A percentile compares a stretch with the other conserved stretches of the same genome.
Conservation (phyloP, 2,113 vertebrate genomes). For the Anthoscopus minutus region DNA sequence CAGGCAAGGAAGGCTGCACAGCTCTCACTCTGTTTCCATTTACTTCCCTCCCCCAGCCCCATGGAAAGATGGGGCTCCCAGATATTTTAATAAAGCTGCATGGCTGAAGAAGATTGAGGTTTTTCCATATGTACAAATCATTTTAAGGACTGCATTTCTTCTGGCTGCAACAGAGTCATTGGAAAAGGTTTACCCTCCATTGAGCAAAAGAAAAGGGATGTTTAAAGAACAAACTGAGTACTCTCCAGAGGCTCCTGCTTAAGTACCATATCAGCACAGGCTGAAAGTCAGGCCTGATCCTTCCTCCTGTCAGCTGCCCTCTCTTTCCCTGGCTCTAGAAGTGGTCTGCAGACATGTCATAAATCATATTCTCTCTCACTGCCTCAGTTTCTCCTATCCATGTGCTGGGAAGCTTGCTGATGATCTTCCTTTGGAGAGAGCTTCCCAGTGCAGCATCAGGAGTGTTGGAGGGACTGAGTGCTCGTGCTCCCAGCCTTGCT, state of each 20-base stretch:
- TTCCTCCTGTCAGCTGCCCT: neutral
- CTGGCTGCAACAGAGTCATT: neutral
- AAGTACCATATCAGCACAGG: neutral
- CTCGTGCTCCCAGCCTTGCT: rapidly evolving
- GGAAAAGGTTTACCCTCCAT: neutral
- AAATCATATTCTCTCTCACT: neutral
- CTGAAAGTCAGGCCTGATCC: neutral
- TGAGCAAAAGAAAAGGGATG: neutral
- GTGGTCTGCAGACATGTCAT: neutral
- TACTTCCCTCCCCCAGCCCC: no score
- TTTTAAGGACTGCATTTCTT: neutral
- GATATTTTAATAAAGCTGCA: neutral
- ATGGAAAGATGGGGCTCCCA: no score
- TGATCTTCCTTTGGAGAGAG: neutral
- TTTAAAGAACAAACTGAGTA: neutral
- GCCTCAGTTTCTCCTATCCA: neutral
- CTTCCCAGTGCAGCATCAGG: neutral
- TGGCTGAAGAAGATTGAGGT: neutral
- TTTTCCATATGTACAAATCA: neutral
- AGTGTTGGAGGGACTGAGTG: neutral
- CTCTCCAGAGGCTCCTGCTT: neutral
- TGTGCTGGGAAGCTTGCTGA: neutral
- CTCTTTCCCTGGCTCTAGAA: neutral
- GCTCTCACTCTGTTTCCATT: neutral
- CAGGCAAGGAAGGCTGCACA: neutral